phyloP scores from a whole-genome alignment of 2,113 vertebrate genomes.

The Stegostoma tigrinum region DNA sequence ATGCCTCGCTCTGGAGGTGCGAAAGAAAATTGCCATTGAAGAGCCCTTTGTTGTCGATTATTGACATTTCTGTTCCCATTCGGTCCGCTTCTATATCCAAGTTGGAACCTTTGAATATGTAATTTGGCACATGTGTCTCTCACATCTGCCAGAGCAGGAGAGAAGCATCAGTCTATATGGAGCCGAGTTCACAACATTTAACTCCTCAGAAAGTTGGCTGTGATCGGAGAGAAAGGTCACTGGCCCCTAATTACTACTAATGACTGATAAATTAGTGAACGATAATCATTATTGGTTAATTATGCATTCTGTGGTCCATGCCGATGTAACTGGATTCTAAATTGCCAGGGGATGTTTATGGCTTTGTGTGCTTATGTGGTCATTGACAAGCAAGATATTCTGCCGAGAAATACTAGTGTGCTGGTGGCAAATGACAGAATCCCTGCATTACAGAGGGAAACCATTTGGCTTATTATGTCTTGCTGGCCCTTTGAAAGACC shows the following conservation, averaged over 20 bases:
- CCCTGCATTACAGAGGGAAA: neutral
- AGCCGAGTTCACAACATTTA: neutral
- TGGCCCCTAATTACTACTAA: neutral
- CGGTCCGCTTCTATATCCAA: neutral
- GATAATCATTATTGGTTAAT: neutral
- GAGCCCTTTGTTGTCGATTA: neutral
- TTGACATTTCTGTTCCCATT: neutral
- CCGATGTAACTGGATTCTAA: neutral
- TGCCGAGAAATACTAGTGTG: neutral
- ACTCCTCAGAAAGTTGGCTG: neutral
- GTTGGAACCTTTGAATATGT: neutral
- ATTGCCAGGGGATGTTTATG: neutral
- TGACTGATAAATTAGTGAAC: neutral
- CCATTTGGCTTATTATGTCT: neutral
- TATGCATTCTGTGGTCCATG: neutral
- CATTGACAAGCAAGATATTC: neutral
- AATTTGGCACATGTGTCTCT: neutral
- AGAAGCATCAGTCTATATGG: neutral
- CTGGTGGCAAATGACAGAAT: neutral
- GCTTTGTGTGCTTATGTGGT: neutral
- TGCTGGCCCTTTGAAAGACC: neutral
- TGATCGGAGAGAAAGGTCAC: neutral
- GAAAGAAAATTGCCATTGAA: neutral
- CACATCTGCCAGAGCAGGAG: neutral
- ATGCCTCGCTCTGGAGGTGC: neutral